Percentiles rank a stretch among this genome's conserved stretches.
These are phyloP conservation scores for Diglossa brunneiventris DNA, from an alignment of 2,113 vertebrate species.

Conservation along the genomic window DNA sequence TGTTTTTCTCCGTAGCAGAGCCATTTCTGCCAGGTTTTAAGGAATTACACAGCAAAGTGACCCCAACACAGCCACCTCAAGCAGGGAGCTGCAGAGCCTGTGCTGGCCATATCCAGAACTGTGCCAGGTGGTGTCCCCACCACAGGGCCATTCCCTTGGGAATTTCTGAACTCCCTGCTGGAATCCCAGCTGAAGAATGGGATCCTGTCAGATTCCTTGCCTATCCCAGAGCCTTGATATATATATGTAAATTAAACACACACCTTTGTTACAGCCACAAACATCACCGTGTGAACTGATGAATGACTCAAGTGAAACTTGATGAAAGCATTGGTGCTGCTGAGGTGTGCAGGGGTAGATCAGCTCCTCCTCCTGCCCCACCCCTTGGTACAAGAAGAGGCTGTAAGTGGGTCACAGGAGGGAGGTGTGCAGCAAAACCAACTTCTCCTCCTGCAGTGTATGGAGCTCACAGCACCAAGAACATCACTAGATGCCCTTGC, in stretches of 20 bases:
- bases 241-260: not conserved
- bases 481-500: not conserved
- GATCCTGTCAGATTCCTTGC: not conserved
- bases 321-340: not conserved
- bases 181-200: not conserved
- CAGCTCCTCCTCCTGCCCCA: not conserved
- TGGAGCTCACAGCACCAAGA: not conserved
- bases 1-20: not conserved
- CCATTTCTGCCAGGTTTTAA: not conserved
- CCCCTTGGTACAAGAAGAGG: not conserved
- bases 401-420: not conserved
- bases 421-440: not conserved
- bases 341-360: not conserved
- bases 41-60: not conserved
- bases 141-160: not conserved
- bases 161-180: not conserved
- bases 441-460: not conserved
- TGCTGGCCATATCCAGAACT: not conserved
- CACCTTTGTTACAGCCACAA: not conserved
- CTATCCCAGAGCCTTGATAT: not conserved
- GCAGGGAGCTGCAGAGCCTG: not conserved
- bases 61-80: rapidly evolving
- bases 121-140: not conserved
- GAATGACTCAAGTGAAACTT: not conserved
- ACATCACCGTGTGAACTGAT: not conserved